phyloP scores from a whole-genome alignment of 1,140 invertebrate genomes.

The Cyrtorhinus lividipennis region DNA sequence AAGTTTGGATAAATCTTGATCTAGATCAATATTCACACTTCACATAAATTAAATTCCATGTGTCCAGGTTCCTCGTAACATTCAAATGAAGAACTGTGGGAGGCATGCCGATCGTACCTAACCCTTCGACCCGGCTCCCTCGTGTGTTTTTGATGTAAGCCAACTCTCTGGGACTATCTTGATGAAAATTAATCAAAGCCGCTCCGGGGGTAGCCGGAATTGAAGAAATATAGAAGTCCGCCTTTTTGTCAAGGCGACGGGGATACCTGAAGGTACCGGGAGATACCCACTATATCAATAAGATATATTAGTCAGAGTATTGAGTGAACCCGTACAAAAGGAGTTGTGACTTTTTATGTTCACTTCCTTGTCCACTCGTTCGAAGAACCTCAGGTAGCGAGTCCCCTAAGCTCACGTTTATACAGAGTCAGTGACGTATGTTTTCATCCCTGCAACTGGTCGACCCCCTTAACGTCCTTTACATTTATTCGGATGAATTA shows the following conservation, averaged over 20 bases:
- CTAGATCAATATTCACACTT: too few species aligned
- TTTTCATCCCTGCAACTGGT: not conserved
- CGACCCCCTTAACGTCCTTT: not conserved
- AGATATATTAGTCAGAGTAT: not conserved
- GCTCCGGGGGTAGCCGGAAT: not conserved
- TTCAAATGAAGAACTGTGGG: too few species aligned
- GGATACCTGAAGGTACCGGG: not conserved
- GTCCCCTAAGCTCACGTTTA: not conserved
- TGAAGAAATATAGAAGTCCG: not conserved
- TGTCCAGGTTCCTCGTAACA: too few species aligned
- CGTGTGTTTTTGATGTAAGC: not conserved
- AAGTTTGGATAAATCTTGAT: too few species aligned
- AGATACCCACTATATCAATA: not conserved
- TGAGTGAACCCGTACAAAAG: not conserved
- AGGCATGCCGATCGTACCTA: too few species aligned
- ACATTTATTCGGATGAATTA: not conserved
- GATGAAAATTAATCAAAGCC: not conserved
- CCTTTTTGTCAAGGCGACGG: not conserved
- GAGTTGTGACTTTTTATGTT: not conserved
- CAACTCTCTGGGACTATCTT: not conserved
- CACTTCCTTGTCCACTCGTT: not conserved
- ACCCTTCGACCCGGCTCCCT: not conserved
- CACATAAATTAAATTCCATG: too few species aligned
- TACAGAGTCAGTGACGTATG: not conserved
- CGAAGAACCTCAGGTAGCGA: not conserved